Percentiles rank a stretch among this genome's conserved stretches.
Evolutionary conservation across 1,140 invertebrate genomes (phyloP).

Genomic region (Drosophila rhopaloa): DNA sequence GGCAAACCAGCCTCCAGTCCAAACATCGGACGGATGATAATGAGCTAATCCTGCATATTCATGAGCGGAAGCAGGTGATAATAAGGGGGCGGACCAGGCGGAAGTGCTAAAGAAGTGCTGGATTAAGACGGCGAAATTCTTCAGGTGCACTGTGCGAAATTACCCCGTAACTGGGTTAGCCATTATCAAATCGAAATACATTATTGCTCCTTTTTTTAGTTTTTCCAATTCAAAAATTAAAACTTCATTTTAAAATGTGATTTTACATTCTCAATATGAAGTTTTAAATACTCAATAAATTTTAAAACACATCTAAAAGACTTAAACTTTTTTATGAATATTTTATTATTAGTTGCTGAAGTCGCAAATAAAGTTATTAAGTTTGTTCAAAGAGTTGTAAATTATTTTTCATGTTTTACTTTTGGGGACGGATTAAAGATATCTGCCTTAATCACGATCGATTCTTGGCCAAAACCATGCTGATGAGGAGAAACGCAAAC

Average conservation of each 20-base stretch:
- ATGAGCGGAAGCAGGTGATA: conserved; percentile 13
- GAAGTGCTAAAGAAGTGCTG: conserved; percentile 1
- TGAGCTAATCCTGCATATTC: conserved; percentile 21
- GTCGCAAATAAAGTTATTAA: background rate
- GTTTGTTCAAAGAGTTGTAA: background rate
- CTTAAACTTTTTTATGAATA: too few species aligned
- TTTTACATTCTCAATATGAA: too few species aligned
- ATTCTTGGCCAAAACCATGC: conserved; percentile 11
- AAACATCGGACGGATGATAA: conserved; percentile 3
- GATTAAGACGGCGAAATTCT: background rate
- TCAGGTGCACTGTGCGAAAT: background rate
- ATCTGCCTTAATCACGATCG: conserved; percentile 1
- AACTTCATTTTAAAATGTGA: too few species aligned
- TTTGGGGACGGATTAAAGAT: background rate
- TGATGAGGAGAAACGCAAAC: conserved; percentile 11
- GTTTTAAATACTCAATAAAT: too few species aligned
- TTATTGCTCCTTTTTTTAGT: too few species aligned
- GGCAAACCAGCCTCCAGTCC: conserved; percentile 10
- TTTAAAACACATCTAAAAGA: too few species aligned
- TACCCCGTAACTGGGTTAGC: background rate
- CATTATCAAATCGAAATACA: too few species aligned
- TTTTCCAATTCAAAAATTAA: background rate
- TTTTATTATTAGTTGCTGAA: too few species aligned
- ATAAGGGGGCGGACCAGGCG: conserved; percentile 4
- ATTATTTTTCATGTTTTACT: background rate